Evolutionary conservation across 2,797 vertebrate genomes (phyloP), one percentile per base, ranked within the genome.

Genomic region (Nyctalus aviator): DNA sequence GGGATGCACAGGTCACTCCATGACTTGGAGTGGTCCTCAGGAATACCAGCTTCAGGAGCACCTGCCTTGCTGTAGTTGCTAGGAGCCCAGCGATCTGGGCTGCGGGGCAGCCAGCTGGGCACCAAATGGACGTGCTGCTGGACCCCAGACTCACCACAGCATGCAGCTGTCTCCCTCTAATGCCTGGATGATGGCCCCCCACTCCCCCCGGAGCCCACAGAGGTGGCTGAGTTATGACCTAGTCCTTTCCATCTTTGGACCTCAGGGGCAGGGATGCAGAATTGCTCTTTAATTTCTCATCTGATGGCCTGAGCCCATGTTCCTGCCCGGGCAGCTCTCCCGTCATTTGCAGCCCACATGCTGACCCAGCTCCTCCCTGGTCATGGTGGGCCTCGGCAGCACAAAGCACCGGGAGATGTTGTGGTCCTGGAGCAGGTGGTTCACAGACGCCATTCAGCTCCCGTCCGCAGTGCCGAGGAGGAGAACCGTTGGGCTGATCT

Each of bases 61-160:
- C 8, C 9, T 46, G 46, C 46, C 46, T 46, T 25, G 1, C 2
- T 13, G 6, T 1, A 20, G 21, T 21, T 4, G 12, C 20, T 0
- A 25, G 75, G 35, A 88, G 21, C 89, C 55, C 35, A 23, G 37
- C 13, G 73, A 21, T 15, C 46, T 20, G 8, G 89, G 62, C 62
- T 62, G 1, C 32, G n/a, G 37, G 72, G 44, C 55, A 75, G 76
- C 55, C 1, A 1, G 46, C n/a, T 5, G 10, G 20, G 32, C 20
- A 0, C 81, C 32, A 8, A 4, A 0, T 2, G 30, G 73, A 37
- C n/a, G 14, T 0, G 1, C n/a, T 1, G 1, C 18, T 2, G 37
- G 27, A 30, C 2, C 50, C 50, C 18, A 53, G 50, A 55, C 53
- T 55, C 53, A 8, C 4, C 25, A 1, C 13, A 17, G 12, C 30